Conservation (phyloP, 2,113 vertebrate species). For the Atlantisia rogersi region DNA sequence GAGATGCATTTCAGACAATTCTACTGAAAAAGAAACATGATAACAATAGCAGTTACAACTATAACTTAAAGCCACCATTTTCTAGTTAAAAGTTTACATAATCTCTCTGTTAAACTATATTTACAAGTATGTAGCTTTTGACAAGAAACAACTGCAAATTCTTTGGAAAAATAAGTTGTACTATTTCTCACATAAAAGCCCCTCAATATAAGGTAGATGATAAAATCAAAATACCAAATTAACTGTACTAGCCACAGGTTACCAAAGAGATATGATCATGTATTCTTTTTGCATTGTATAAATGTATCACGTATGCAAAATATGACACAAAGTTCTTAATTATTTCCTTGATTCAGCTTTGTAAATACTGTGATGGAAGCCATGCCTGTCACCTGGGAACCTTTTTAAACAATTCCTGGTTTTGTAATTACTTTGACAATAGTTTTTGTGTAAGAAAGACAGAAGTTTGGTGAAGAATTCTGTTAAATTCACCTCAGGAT, state of each 20-base stretch:
- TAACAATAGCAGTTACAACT: neutral
- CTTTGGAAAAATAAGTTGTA: neutral
- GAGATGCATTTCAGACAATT: neutral
- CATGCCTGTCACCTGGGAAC: neutral
- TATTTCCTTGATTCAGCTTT: neutral
- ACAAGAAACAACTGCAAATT: neutral
- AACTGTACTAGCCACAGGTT: neutral
- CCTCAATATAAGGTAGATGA: neutral
- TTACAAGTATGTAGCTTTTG: neutral
- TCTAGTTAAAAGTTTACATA: neutral
- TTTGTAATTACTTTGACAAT: neutral
- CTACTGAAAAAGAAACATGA: neutral
- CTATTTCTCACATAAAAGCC: neutral
- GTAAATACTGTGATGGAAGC: neutral
- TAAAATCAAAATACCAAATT: neutral
- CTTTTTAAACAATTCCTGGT: neutral
- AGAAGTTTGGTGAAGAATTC: neutral
- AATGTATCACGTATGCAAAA: neutral
- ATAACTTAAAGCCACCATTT: neutral
- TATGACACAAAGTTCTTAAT: neutral
- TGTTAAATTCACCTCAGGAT: neutral
- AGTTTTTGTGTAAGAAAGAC: neutral
- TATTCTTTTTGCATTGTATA: neutral
- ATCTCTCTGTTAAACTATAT: neutral
- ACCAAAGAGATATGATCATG: too few species aligned